phyloP scores from a whole-genome alignment of 2,797 vertebrate genomes.

The Morus bassanus region DNA sequence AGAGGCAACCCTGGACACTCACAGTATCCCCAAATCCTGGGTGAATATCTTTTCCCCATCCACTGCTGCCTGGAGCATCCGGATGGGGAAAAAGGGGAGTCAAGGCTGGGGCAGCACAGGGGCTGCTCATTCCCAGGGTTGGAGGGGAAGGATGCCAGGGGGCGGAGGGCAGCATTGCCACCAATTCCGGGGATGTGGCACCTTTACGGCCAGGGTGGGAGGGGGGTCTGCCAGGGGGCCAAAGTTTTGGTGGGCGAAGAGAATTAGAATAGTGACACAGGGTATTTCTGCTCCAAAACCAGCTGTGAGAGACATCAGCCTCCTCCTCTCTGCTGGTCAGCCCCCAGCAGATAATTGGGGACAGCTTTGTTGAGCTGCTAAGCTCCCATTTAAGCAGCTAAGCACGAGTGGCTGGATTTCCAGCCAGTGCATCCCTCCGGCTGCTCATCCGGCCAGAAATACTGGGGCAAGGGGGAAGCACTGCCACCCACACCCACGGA shows the following conservation, averaged over 20 bases:
- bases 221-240: fast-evolving
- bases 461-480: fast-evolving
- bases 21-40: not conserved
- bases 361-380: conserved; percentile 6
- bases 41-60: too few species aligned
- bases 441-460: not conserved
- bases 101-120: not conserved
- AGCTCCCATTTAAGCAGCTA: conserved; percentile 31
- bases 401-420: not conserved
- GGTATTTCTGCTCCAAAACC: not conserved
- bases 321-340: not conserved
- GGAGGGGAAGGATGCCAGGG: not conserved
- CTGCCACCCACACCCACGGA: not conserved
- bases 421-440: not conserved
- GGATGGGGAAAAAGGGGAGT: not conserved
- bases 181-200: not conserved
- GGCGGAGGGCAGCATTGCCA: fast-evolving
- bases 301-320: not conserved
- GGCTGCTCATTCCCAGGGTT: not conserved
- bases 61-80: not conserved
- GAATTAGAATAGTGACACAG: fast-evolving
- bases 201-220: fast-evolving
- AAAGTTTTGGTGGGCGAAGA: not conserved
- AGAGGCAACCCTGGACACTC: not conserved
- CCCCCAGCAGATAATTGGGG: not conserved